Base-by-base conservation (phyloP, 2,113 vertebrate genomes). In the Scomber scombrus region DNA sequence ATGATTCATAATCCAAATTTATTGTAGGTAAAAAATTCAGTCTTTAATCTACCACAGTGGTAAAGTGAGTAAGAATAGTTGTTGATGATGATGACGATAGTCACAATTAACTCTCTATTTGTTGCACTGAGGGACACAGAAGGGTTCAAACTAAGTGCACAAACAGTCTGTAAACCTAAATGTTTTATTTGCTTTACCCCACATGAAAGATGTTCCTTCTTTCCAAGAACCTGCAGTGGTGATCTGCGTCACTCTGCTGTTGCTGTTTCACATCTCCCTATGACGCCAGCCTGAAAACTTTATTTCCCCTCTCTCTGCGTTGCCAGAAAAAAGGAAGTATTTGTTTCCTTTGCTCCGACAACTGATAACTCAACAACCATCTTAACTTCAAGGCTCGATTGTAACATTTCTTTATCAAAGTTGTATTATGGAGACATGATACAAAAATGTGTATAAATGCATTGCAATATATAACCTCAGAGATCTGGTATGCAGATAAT, bases 151-250 rank as follows among this genome's bases (percentile, higher is more conserved):
- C 12, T 4, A 51, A 66, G 47, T 43, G 70, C 55, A 70, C 67
- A 72, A 56, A 31, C 46, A 80, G 67, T 75, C 58, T 62, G 29
- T 75, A 23, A 85, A 82, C 62, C 21, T 51, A 80, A 82, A 85
- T 85, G 68, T 82, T 81, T 74, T 23, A 45, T 80, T 78, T 71
- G 71, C 26, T 52, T 49, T 49, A 23, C 31, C 5, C 19, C 21
- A 56, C 34, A 73, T 72, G 29, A 76, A 68, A 67, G 68, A 81
- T 65, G 16, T 29, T 51, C 58, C 16, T 11, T 40, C 43, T 56
- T 52, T 62, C 58, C 26, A 43, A 78, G 58, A 69, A 26, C 67
- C 64, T 68, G 49, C 14, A 66, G 80, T 81, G 71, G 45, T 66
- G 73, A 83, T 77, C 31, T 11, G 50, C 52, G 40, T 81, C 75